Conservation (phyloP, 2,888 invertebrate genomes). For the Trypoxylon attenuatum region DNA sequence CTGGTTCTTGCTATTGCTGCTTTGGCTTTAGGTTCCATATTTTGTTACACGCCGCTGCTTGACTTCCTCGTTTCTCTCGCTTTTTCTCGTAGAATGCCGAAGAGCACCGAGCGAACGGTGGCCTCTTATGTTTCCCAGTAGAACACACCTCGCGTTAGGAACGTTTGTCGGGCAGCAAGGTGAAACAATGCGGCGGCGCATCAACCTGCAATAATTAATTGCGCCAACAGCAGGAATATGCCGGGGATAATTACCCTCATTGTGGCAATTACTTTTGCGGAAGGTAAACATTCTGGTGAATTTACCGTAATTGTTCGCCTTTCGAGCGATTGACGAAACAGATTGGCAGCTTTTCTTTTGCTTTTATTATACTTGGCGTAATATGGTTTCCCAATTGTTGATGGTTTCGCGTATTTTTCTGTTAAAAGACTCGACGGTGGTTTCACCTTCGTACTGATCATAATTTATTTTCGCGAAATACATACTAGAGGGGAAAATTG, state of each 20-base stretch:
- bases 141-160: slow-evolving; percentile 6
- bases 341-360: too few relatives aligned
- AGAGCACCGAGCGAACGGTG: slow-evolving; percentile 16
- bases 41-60: slow-evolving; percentile 50
- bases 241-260: slow-evolving; percentile 25
- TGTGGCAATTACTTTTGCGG: slow-evolving; percentile 22
- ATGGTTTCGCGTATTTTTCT: too few relatives aligned
- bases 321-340: too few relatives aligned
- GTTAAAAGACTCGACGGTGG: too few relatives aligned
- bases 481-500: too few relatives aligned
- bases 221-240: slow-evolving; percentile 5
- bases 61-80: slow-evolving; percentile 52
- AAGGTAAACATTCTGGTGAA: slow-evolving; percentile 16
- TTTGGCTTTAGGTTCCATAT: slow-evolving; percentile 19
- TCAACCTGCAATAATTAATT: slow-evolving; percentile 44
- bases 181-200: slow-evolving; percentile 39
- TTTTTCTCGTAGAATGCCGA: slow-evolving; percentile 20
- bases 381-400: too few relatives aligned
- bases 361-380: too few relatives aligned
- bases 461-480: too few relatives aligned
- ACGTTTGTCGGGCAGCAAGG: slow-evolving; percentile 23
- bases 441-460: too few relatives aligned
- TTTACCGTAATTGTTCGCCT: too few relatives aligned
- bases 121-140: slow-evolving; percentile 29
- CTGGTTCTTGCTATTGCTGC: not conserved